Base-by-base conservation (phyloP, 2,113 vertebrate species). In the Urocitellus parryii region DNA sequence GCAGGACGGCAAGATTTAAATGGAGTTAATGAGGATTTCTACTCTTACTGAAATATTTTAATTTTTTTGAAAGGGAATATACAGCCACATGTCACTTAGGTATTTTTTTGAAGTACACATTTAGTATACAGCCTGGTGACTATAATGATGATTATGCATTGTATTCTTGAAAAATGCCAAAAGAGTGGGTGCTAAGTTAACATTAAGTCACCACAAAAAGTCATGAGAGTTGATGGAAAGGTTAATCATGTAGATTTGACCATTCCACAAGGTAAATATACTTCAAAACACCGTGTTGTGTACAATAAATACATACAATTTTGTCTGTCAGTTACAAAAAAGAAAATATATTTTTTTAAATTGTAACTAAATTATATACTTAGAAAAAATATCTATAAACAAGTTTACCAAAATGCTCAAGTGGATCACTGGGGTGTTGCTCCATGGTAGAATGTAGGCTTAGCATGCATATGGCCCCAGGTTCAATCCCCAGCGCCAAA, bases 31-130 rank as follows among this genome's bases (percentile, higher is more conserved):
- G 32, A 70, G 11, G 11, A 45, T 32, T 86, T 81, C 32, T 18
- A 76, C 51, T 94, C 48, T 76, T 74, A 58, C 87, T 70, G 14
- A 83, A 80, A 63, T 51, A 27, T 42, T 85, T 88, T 67, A 32
- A 80, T 83, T 72, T 72, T 93, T 34, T 7, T 1, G 48, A 91
- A 89, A 78, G 87, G 37, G 22, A 87, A 95, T 86, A 67, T n/a
- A 81, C 6, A 39, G 13, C 27, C n/a, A 25, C 32, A 8, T 78
- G 53, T 88, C 70, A 53, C 9, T 93, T 92, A 27, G 42, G 8
- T 73, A 4, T 72, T 96, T 84, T 80, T 91, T 53, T 14, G 27
- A 94, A 76, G 25, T 37, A 34, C 34, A 51, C 34, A 10, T 32
- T 63, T 93, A 65, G 27, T 63, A 17, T 16, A 88, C 5, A 81